phyloP scores from a whole-genome alignment of 2,888 invertebrate species.

The Altica lythri region DNA sequence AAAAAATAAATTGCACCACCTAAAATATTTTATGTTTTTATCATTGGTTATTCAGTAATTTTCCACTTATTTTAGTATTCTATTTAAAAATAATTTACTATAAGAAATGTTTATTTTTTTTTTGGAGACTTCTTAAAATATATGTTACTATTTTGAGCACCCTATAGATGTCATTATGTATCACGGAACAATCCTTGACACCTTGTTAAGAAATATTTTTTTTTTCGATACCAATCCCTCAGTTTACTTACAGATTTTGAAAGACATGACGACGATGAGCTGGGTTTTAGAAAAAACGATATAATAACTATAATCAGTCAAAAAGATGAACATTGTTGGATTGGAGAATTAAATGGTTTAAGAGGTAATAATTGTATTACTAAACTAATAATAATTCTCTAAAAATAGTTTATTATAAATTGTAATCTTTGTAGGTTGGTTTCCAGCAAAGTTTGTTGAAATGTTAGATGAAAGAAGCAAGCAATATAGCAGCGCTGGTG shows the following conservation, averaged over 20 bases:
- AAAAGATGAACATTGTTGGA: conserved; percentile 98
- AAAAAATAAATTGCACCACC: neutral
- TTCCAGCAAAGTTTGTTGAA: conserved; percentile 96
- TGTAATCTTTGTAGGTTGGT: conserved; percentile 74
- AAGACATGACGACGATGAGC: conserved; percentile 95
- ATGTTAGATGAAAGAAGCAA: conserved; percentile 94
- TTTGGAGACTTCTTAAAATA: no score
- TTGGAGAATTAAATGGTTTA: conserved; percentile 94
- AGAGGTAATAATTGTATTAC: conserved; percentile 60
- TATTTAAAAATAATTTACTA: no score
- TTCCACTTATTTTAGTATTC: no score
- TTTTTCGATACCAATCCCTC: neutral
- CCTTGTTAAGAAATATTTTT: neutral
- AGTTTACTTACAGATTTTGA: conserved; percentile 77
- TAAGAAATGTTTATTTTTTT: no score
- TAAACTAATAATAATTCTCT: neutral
- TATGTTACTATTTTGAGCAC: no score
- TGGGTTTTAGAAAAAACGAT: conserved; percentile 98
- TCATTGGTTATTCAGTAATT: no score
- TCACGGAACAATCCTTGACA: no score
- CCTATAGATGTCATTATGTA: no score
- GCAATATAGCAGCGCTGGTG: conserved; percentile 89
- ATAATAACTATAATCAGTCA: conserved; percentile 97
- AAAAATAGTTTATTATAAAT: neutral
- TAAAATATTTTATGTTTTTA: neutral